Percentiles rank a stretch among this genome's conserved stretches.
These are phyloP conservation scores for Listrodromus nycthemerus DNA, from an alignment of 2,888 invertebrate genomes.

Conservation along the genomic window DNA sequence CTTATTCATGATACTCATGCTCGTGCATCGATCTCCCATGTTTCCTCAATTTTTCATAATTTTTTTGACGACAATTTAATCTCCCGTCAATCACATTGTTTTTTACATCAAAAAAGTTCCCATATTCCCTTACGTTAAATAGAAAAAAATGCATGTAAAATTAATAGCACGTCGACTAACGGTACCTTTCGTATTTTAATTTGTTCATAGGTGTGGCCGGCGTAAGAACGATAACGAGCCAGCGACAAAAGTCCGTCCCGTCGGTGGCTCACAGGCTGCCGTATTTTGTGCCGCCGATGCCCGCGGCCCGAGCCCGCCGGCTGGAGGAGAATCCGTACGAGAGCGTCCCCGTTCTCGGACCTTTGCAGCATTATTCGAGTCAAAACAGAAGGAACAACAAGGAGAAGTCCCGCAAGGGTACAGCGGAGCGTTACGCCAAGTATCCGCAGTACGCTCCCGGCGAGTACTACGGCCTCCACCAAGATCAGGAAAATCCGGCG, in stretches of 20 bases:
- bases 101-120: too few species aligned
- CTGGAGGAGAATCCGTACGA: conserved; percentile 87
- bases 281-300: conserved; percentile 82
- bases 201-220: conserved; percentile 78
- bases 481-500: conserved; percentile 75
- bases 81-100: too few species aligned
- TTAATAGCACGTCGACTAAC: background rate
- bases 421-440: conserved; percentile 66
- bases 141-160: background rate
- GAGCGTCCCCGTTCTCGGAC: conserved; percentile 89
- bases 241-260: conserved; percentile 81
- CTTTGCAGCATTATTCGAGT: conserved; percentile 82
- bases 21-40: too few species aligned
- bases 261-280: conserved; percentile 81
- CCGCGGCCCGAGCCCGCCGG: conserved; percentile 77
- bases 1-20: too few species aligned
- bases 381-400: conserved; percentile 80
- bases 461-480: conserved; percentile 78
- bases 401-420: conserved; percentile 86
- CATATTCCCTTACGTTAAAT: background rate
- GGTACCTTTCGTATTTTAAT: background rate
- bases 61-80: too few species aligned
- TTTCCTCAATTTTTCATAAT: too few species aligned
- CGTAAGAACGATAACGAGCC: conserved; percentile 76
- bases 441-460: conserved; percentile 73